phyloP scores from a whole-genome alignment of 2,888 invertebrate genomes.

The Ischnus inquisitorius region DNA sequence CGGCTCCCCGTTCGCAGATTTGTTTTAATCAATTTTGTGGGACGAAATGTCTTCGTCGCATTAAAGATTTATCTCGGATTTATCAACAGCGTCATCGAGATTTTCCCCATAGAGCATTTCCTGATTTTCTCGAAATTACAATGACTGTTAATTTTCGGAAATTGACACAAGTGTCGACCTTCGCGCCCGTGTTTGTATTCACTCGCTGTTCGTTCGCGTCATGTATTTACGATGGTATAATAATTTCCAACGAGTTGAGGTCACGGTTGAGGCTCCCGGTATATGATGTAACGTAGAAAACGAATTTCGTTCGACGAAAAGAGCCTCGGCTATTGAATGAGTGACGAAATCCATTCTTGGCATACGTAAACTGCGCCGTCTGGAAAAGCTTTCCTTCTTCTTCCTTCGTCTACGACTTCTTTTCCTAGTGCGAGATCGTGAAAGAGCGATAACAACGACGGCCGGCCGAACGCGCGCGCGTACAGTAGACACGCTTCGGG shows the following conservation, averaged over 20 bases:
- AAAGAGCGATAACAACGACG: background rate
- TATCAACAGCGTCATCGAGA: background rate
- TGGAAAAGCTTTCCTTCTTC: background rate
- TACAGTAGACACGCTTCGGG: constrained; percentile 3
- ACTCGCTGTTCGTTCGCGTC: background rate
- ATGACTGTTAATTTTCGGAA: background rate
- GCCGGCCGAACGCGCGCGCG: background rate
- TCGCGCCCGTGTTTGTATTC: background rate
- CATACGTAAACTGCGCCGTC: constrained; percentile 22
- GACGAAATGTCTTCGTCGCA: background rate
- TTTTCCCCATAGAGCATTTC: background rate
- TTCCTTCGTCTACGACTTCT: constrained; percentile 1
- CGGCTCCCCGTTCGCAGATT: background rate
- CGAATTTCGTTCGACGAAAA: constrained; percentile 42
- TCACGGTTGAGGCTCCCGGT: constrained; percentile 23
- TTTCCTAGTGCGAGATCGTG: background rate
- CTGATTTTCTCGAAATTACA: background rate
- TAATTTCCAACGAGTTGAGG: constrained; percentile 23
- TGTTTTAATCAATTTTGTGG: background rate
- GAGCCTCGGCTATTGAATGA: constrained; percentile 21
- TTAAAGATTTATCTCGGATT: background rate
- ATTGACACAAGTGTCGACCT: background rate
- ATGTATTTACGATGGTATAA: constrained; percentile 1
- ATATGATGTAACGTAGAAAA: constrained; percentile 47
- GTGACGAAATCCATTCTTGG: constrained; percentile 52